Percentiles rank a stretch among this genome's conserved stretches.
These are phyloP conservation scores for Danaus melanippus DNA, from an alignment of 1,140 invertebrate genomes.

Conservation along the genomic window DNA sequence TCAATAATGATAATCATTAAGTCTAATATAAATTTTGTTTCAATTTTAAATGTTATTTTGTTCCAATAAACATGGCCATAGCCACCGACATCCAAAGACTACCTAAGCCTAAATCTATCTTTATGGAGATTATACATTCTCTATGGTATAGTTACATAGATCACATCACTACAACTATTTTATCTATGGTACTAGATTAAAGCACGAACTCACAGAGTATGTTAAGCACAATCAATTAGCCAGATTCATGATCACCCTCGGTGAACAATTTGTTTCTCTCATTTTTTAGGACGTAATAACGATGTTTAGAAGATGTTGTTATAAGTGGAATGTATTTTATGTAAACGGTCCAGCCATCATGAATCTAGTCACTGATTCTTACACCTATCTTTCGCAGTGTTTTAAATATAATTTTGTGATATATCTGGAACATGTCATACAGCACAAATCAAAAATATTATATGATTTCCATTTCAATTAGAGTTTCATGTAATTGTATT, in stretches of 20 bases:
- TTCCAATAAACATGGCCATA: conserved; percentile 7
- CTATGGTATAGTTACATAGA: conserved; percentile 16
- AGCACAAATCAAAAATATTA: too few species aligned
- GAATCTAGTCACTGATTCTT: too few species aligned
- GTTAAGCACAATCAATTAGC: conserved; percentile 4
- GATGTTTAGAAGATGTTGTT: too few species aligned
- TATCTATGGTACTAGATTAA: conserved; percentile 13
- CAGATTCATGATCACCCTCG: too few species aligned
- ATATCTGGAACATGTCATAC: too few species aligned
- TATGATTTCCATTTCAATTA: too few species aligned
- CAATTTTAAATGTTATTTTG: conserved; percentile 3
- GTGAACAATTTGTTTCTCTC: not conserved
- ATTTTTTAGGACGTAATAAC: not conserved
- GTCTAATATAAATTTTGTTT: not conserved
- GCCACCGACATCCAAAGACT: conserved; percentile 1
- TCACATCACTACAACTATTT: conserved; percentile 15
- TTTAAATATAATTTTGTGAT: too few species aligned
- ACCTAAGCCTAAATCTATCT: conserved; percentile 9
- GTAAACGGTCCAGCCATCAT: too few species aligned
- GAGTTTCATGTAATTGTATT: too few species aligned
- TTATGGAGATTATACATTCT: conserved; percentile 9
- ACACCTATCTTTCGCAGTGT: too few species aligned
- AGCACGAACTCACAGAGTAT: conserved; percentile 6
- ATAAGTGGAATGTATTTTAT: too few species aligned
- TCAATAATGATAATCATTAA: too few species aligned